These are phyloP conservation scores for Synanceia verrucosa DNA, from an alignment of 2,797 vertebrate species.

Conservation along the genomic window DNA sequence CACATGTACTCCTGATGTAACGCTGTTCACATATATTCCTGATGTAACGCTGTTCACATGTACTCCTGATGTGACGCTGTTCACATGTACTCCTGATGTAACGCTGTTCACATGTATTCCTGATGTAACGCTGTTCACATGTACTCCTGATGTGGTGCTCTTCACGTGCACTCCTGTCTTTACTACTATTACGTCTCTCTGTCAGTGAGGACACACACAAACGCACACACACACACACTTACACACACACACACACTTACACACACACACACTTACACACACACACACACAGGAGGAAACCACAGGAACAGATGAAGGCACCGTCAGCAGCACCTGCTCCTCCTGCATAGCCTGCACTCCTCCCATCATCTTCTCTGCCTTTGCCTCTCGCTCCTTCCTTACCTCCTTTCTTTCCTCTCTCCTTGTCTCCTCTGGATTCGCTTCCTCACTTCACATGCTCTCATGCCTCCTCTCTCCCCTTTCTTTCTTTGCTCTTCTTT, in stretches of 20 bases:
- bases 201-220: background rate
- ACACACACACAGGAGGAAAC: constrained; percentile 38
- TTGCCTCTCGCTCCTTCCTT: background rate
- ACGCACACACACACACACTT: background rate
- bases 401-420: too few relatives aligned
- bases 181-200: constrained; percentile 12
- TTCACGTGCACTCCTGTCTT: constrained; percentile 28
- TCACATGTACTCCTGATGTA: too few relatives aligned
- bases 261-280: constrained; percentile 23
- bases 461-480: background rate
- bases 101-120: too few relatives aligned
- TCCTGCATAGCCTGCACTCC: constrained; percentile 27
- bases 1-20: too few relatives aligned
- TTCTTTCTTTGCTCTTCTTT: background rate
- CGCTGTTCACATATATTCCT: too few relatives aligned
- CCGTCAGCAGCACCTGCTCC: constrained; percentile 63
- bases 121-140: too few relatives aligned
- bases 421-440: background rate
- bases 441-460: background rate
- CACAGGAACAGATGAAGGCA: constrained; percentile 57
- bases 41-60: too few relatives aligned
- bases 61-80: too few relatives aligned
- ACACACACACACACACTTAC: constrained; percentile 10
- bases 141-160: too few relatives aligned
- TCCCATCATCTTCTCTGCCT: constrained; percentile 9